These are phyloP conservation scores for Drosophila bocqueti DNA, from an alignment of 1,140 invertebrate species.

Conservation along the genomic window DNA sequence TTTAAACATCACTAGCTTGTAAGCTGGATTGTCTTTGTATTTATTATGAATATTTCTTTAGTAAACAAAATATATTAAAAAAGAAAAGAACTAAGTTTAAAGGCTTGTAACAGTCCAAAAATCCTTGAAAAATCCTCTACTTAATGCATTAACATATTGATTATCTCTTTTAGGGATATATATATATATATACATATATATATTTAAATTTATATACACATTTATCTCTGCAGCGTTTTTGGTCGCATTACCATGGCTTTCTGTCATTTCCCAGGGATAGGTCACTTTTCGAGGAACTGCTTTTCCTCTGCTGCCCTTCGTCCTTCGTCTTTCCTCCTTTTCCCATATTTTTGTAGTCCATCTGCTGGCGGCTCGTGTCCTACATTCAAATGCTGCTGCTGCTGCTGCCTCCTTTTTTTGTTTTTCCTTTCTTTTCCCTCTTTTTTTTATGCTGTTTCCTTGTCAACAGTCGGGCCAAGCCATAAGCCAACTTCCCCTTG, in stretches of 20 bases:
- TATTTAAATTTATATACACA: background rate
- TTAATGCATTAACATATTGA: slow-evolving; percentile 1
- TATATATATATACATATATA: background rate
- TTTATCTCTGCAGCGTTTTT: slow-evolving; percentile 1
- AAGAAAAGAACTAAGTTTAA: background rate
- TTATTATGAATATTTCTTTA: background rate
- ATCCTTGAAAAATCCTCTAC: background rate
- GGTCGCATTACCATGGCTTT: background rate
- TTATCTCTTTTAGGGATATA: background rate
- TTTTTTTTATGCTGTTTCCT: slow-evolving; percentile 17
- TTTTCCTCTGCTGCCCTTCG: slow-evolving; percentile 1
- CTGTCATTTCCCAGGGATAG: slow-evolving; percentile 7
- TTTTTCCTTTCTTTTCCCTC: slow-evolving; percentile 3
- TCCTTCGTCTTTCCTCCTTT: slow-evolving; percentile 1
- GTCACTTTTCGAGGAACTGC: slow-evolving; percentile 21
- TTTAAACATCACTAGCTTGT: slow-evolving; percentile 20
- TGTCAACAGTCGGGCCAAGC: slow-evolving; percentile 40
- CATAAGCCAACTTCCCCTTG: slow-evolving; percentile 20
- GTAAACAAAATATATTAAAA: no score
- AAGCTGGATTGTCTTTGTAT: background rate
- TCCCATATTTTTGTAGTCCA: slow-evolving; percentile 12
- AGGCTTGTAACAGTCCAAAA: background rate
- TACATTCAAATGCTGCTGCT: slow-evolving; percentile 58
- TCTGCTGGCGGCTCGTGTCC: slow-evolving; percentile 33
- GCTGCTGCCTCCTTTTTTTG: slow-evolving; percentile 8